Evolutionary conservation across 2,797 vertebrate genomes (phyloP), one percentile per base, ranked within the genome.

Genomic region (Cirrhinus molitorella): DNA sequence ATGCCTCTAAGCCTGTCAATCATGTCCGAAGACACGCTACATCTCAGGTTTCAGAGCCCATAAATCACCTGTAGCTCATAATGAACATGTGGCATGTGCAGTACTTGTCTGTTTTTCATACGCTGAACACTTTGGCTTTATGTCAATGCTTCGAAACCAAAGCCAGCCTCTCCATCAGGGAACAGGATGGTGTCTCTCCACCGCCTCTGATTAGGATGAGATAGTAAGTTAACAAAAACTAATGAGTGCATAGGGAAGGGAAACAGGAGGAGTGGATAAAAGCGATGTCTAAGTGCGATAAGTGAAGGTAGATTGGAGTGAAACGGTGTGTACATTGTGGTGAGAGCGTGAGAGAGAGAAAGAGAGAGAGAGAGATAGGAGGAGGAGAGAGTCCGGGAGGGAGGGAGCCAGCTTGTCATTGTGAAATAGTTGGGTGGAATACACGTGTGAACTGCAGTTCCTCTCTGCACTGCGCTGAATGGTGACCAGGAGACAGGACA

Each of bases 261-360:
- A 72, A 61, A 77, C 23, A 80, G 65, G 34, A 75, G 37, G 80
- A 61, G 76, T 85, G 57, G 14, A 51, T 19, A 72, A 75, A 85
- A 43, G 40, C 37, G 79, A 83, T 74, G 82, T 80, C 73, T 83
- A 74, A 55, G 70, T 66, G 45, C 19, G 14, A 53, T 43, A 43
- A 79, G 73, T 67, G 85, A 90, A 88, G 85, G 85, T 86, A 81
- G 86, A 88, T 85, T 88, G 88, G 81, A 84, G 91, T 90, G 87
- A 10, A 86, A 85, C 78, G 16, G 47, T 83, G 57, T 63, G 31
- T n/a, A 40, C 21, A 13, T 25, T 49, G 25, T 59, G 78, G 61
- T 72, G 65, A 7, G 73, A 40, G 81, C 37, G 51, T n/a, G 67
- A 71, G 70, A 51, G 31, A 63, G 65, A 66, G 59, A 55, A 53